phyloP scores from a whole-genome alignment of 2,797 vertebrate species.

The Aulostomus chinensis region DNA sequence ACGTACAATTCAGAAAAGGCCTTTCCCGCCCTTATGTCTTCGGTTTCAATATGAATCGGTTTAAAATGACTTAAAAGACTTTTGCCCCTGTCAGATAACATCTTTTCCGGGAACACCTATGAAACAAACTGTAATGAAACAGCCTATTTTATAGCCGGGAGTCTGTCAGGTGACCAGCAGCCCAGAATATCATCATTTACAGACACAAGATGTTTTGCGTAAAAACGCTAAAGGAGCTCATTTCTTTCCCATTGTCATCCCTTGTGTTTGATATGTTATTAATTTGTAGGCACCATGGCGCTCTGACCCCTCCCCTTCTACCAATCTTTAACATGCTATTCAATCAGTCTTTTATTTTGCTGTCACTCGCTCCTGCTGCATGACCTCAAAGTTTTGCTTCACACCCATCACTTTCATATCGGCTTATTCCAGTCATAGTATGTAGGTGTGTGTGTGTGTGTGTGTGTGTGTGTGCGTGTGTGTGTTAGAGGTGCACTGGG shows the following conservation, averaged over 20 bases:
- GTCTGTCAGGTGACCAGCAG: no score
- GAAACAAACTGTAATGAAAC: no score
- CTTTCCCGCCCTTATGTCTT: no score
- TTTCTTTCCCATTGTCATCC: no score
- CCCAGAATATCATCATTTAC: no score
- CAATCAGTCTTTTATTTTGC: constrained; percentile 51
- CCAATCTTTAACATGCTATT: constrained; percentile 46
- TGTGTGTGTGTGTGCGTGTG: no score
- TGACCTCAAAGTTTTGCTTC: constrained; percentile 57
- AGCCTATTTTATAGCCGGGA: no score
- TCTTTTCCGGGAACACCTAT: background rate
- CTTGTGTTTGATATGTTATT: constrained; percentile 1
- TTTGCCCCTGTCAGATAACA: background rate
- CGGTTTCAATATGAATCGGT: constrained; percentile 17
- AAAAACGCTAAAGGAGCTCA: no score
- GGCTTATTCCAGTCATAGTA: constrained; percentile 39
- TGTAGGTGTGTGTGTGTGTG: constrained; percentile 13
- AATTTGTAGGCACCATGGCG: background rate
- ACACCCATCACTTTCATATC: constrained; percentile 43
- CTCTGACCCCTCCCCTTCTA: constrained; percentile 32
- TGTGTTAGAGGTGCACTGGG: no score
- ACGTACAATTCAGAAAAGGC: no score
- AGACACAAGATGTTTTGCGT: no score
- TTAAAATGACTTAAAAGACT: no score
- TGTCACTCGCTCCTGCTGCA: constrained; percentile 12